A percentile compares a stretch with the other conserved stretches of the same genome.
Conservation (phyloP, 1,140 invertebrate genomes). For the Nomia melanderi region DNA sequence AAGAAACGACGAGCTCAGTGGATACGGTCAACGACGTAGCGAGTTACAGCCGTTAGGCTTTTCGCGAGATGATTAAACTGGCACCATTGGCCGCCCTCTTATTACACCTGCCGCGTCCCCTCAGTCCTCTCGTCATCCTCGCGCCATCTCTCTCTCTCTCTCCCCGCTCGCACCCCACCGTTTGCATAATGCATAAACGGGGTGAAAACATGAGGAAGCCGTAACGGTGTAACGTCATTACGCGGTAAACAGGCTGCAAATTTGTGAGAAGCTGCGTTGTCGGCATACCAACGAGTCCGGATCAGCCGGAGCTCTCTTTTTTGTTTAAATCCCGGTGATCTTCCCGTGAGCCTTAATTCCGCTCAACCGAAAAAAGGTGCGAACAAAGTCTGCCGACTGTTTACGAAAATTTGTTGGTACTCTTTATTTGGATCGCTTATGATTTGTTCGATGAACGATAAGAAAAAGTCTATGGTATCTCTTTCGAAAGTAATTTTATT, state of each 20-base stretch:
- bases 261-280: constrained; percentile 44
- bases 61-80: constrained; percentile 66
- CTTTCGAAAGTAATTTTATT: too few relatives aligned
- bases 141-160: too few relatives aligned
- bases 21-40: constrained; percentile 46
- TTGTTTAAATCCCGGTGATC: constrained; percentile 18
- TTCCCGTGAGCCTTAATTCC: background rate
- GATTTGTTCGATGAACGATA: background rate
- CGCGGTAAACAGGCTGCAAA: constrained; percentile 59
- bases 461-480: too few relatives aligned
- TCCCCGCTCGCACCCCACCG: background rate
- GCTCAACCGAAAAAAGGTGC: background rate
- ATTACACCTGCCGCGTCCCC: constrained; percentile 51
- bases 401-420: background rate
- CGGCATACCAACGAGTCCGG: constrained; percentile 52
- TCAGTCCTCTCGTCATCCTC: constrained; percentile 12
- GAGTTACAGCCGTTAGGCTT: constrained; percentile 60
- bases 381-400: background rate
- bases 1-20: constrained; percentile 9
- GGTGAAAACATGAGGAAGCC: constrained; percentile 67
- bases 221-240: constrained; percentile 67
- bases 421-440: background rate
- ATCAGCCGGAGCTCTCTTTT: constrained; percentile 12
- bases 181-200: constrained; percentile 68
- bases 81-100: constrained; percentile 61